Base-by-base conservation (phyloP, 2,113 vertebrate species). In the Cathartes aura region DNA sequence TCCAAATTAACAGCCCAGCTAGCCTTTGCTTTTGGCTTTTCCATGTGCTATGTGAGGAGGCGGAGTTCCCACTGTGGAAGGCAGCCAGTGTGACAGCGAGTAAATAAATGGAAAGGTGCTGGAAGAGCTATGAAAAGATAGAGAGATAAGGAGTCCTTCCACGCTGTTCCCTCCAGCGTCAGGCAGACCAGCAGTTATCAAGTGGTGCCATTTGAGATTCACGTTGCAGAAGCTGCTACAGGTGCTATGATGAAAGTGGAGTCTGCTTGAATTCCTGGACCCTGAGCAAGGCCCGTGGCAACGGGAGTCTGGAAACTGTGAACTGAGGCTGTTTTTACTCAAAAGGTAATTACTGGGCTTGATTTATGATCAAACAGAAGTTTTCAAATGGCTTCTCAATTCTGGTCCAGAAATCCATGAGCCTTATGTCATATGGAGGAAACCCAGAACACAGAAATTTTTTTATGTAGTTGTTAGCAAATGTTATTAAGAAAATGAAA, bases 331-430 rank as follows among this genome's bases (percentile, higher is more conserved):
- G 71, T 21, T 79, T 93, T 16, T 27, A 23, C 86, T 82, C 15
- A 59, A 92, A 79, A 93, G 19, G 30, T 42, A 80, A 59, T 86
- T 50, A 11, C 81, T 60, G 43, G 9, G 6, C 50, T 64, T 59
- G 91, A 96, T 93, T 97, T 93, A 91, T 23, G 90, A 91, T 60
- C 89, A 91, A 92, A 95, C 80, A 89, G 74, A 47, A 92, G 91
- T 86, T 85, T 96, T 91, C 73, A 66, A 81, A 73, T 0, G 0
- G 78, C 47, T 91, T 66, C 20, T 60, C 52, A 24, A 6, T 36
- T 53, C 89, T 66, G 48, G 9, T 66, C 87, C 95, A 89, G 90
- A 85, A 94, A 93, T 92, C 88, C 90, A 40, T 45, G 59, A 58
- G 80, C 66, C 67, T 93, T 81, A 76, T 81, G 86, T 94, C 94